Evolutionary conservation across 2,113 vertebrate genomes (phyloP), one percentile per base, ranked within the genome.

Genomic region (Paedocypris sp.): DNA sequence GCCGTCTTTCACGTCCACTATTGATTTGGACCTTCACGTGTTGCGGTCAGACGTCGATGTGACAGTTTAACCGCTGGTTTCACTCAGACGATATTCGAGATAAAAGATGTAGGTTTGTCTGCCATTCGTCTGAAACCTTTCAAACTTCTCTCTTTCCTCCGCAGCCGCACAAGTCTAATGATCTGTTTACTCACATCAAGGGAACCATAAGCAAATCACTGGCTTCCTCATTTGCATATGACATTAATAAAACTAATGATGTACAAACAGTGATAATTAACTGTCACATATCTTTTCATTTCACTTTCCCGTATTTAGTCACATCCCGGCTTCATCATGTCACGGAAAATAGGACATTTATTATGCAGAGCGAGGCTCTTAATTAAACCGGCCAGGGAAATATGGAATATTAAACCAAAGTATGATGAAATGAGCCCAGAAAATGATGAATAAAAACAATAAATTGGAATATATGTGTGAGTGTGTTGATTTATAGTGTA

Each of bases 231-330:
- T 70, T 74, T 67, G 64, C 64, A 75, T 64, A 50, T 70, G 50
- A 66, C 60, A 78, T 79, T 75, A 82, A 83, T 83, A 74, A 78
- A 83, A 77, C 73, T 70, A 79, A 83, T 82, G 79, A 75, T 71
- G 66, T 81, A 75, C 72, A 80, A 81, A 80, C 66, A 75, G 56
- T 72, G 68, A 66, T 82, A 77, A 84, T 86, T 82, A 80, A 82
- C 80, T 73, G 73, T 59, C 46, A 38, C 66, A 65, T 47, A 71
- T 80, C 73, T 73, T 68, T 51, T 58, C 49, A 46, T 61, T 53
- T 49, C 68, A 10, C 35, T 61, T 43, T 43, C 56, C 64, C 69
- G 75, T 70, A 71, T 39, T 79, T 63, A 69, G 74, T 71, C n/a
- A n/a, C n/a, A n/a, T n/a, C n/a, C n/a, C n/a, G n/a, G n/a, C n/a